Evolutionary conservation across 1,140 invertebrate genomes (phyloP).

Genomic region (Brachionus paranguensis): DNA sequence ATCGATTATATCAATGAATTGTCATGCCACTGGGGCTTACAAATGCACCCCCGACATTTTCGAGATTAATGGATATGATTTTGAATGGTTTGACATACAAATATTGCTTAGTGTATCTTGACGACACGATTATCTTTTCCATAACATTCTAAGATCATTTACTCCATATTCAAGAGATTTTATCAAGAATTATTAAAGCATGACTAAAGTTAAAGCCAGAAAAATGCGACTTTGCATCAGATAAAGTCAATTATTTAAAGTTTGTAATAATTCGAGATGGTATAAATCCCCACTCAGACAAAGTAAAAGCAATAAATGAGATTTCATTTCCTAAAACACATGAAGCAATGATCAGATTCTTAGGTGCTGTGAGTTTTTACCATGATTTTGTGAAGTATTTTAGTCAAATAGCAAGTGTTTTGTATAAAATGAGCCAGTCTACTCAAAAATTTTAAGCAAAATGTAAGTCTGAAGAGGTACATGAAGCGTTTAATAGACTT

Average conservation of each 20-base stretch:
- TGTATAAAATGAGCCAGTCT: neutral
- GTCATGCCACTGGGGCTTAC: slow-evolving; percentile 54
- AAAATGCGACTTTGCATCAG: slow-evolving; percentile 41
- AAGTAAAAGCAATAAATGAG: slow-evolving; percentile 50
- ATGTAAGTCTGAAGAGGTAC: neutral
- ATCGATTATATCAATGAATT: slow-evolving; percentile 43
- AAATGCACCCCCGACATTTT: slow-evolving; percentile 50
- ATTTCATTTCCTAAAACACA: slow-evolving; percentile 49
- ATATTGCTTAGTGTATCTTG: slow-evolving; percentile 6
- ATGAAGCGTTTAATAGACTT: neutral
- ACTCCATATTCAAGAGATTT: neutral
- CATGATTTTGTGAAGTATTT: slow-evolving; percentile 46
- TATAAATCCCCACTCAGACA: slow-evolving; percentile 43
- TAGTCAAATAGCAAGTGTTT: slow-evolving; percentile 42
- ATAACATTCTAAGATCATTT: neutral
- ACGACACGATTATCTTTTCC: neutral
- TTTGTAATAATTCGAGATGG: slow-evolving; percentile 30
- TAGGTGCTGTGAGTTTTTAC: slow-evolving; percentile 55
- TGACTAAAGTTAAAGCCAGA: slow-evolving; percentile 41
- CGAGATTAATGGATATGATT: slow-evolving; percentile 46
- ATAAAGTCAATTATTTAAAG: slow-evolving; percentile 35
- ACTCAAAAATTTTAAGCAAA: neutral
- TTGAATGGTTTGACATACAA: neutral
- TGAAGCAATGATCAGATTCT: slow-evolving; percentile 49
- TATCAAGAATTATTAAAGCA: neutral